Conservation (phyloP, 2,888 invertebrate species). For the Coenonympha arcania region DNA sequence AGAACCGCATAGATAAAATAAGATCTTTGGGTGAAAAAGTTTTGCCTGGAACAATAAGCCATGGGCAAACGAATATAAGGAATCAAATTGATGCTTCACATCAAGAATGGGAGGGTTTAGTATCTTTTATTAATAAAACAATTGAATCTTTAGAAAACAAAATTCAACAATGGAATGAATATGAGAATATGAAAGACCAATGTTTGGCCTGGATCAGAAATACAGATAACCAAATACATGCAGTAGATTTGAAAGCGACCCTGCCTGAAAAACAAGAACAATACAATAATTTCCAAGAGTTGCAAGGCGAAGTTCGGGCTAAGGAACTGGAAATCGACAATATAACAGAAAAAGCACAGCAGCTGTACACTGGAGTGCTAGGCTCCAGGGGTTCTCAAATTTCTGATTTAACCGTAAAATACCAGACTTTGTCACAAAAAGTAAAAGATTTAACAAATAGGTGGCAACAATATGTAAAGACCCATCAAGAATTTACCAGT, state of each 20-base stretch:
- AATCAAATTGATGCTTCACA: constrained; percentile 90
- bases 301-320: constrained; percentile 91
- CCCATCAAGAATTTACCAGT: constrained; percentile 90
- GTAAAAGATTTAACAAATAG: constrained; percentile 92
- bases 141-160: constrained; percentile 87
- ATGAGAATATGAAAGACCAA: constrained; percentile 88
- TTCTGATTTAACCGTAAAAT: constrained; percentile 92
- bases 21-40: constrained; percentile 90
- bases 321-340: constrained; percentile 94
- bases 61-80: constrained; percentile 87
- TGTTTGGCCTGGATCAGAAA: constrained; percentile 91
- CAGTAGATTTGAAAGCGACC: constrained; percentile 88
- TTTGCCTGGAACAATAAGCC: constrained; percentile 86
- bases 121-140: constrained; percentile 82
- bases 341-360: constrained; percentile 92
- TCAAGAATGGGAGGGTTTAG: constrained; percentile 90
- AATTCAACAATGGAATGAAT: constrained; percentile 92
- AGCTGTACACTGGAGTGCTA: constrained; percentile 81
- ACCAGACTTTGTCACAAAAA: constrained; percentile 90
- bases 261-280: constrained; percentile 88
- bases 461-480: constrained; percentile 93
- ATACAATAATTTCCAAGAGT: constrained; percentile 81
- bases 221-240: constrained; percentile 89
- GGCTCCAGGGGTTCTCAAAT: constrained; percentile 86
- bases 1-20: constrained; percentile 85